Evolutionary conservation across 2,888 invertebrate species (phyloP).

Genomic region (Bruchidius siliquastri): DNA sequence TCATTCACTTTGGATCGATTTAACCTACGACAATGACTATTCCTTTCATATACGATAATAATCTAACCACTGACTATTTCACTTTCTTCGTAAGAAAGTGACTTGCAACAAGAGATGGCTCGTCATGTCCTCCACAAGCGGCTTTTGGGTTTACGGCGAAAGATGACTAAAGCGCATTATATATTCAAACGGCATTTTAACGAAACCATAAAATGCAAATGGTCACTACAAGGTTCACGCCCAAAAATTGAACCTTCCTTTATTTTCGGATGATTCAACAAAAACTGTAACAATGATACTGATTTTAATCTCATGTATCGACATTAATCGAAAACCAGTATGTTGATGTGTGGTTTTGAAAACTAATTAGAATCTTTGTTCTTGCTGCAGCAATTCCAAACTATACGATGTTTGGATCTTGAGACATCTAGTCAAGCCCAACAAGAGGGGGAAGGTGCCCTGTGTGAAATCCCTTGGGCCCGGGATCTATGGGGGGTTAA

Average conservation of each 20-base stretch:
- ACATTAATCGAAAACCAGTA: not conserved
- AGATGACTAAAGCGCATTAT: not conserved
- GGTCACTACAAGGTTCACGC: not conserved
- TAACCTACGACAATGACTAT: not conserved
- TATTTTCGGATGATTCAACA: not conserved
- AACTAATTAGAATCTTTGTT: not conserved
- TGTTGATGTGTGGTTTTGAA: not conserved
- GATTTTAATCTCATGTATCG: not conserved
- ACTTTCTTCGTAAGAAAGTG: not conserved
- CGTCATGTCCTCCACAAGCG: not conserved
- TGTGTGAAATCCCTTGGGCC: too few species aligned
- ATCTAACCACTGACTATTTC: not conserved
- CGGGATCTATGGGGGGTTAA: too few species aligned
- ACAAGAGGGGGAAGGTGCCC: too few species aligned
- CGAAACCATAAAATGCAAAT: not conserved
- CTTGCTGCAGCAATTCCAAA: not conserved
- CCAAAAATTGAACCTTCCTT: not conserved
- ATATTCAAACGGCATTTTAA: not conserved
- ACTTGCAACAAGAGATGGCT: not conserved
- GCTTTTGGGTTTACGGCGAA: not conserved
- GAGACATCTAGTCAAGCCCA: too few species aligned
- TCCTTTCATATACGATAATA: not conserved
- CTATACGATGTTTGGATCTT: too few species aligned
- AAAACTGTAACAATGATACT: not conserved
- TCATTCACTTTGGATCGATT: too few species aligned